Evolutionary conservation across 2,113 vertebrate species (phyloP).

Genomic region (Amia ocellicauda): DNA sequence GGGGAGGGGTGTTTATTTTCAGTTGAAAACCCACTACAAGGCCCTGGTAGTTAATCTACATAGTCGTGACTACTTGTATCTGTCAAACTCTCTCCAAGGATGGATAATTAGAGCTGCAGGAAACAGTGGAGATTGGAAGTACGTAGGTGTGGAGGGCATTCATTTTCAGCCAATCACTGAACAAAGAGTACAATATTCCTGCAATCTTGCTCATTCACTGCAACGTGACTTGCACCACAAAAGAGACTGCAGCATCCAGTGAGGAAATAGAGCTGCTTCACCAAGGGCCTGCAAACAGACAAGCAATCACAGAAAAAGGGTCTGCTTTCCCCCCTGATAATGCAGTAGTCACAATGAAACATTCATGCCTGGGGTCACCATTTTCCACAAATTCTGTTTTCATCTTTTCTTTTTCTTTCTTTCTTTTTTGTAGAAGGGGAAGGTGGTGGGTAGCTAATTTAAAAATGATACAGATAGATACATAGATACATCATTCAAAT

Average conservation of each 20-base stretch:
- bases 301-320: slow-evolving; percentile 3
- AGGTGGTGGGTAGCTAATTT: too few relatives aligned
- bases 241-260: slow-evolving; percentile 52
- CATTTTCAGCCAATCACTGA: slow-evolving; percentile 64
- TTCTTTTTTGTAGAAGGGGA: too few relatives aligned
- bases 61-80: slow-evolving; percentile 64
- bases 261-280: slow-evolving; percentile 42
- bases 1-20: slow-evolving; percentile 4
- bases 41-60: slow-evolving; percentile 58
- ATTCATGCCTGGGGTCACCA: too few relatives aligned
- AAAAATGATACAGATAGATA: too few relatives aligned
- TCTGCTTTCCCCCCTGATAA: background rate
- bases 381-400: too few relatives aligned
- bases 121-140: slow-evolving; percentile 53
- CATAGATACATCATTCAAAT: too few relatives aligned
- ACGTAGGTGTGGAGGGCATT: slow-evolving; percentile 60
- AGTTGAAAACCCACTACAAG: slow-evolving; percentile 41
- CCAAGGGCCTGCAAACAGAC: slow-evolving; percentile 27
- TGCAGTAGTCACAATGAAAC: too few relatives aligned
- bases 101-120: slow-evolving; percentile 72
- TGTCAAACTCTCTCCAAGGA: slow-evolving; percentile 66
- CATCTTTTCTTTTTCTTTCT: too few relatives aligned
- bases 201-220: slow-evolving; percentile 66
- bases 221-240: slow-evolving; percentile 68
- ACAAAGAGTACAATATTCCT: slow-evolving; percentile 69